Conservation (phyloP, 92 coral and sea anemone genomes). For the Palythoa grandiflora region DNA sequence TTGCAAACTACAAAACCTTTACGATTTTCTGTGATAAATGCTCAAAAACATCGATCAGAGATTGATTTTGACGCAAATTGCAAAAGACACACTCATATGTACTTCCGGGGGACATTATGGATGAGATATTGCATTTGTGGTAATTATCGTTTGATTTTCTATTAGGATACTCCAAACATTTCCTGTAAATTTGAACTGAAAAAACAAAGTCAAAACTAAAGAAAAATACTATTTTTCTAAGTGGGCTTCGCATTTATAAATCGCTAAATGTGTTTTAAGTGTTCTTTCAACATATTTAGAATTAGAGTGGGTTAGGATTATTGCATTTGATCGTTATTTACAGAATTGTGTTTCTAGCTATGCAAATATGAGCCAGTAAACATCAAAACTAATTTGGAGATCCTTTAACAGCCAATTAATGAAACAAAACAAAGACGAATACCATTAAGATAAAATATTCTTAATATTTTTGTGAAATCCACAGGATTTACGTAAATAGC, state of each 20-base stretch:
- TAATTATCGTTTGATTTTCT: background rate
- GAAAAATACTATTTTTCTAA: background rate
- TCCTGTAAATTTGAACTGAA: background rate
- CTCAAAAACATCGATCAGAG: background rate
- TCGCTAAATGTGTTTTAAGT: background rate
- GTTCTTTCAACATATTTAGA: background rate
- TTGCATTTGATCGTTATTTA: conserved; percentile 2
- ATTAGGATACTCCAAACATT: background rate
- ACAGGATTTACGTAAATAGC: conserved; percentile 9
- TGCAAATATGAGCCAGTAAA: background rate
- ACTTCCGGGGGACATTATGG: background rate
- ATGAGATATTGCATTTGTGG: background rate
- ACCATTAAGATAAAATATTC: background rate
- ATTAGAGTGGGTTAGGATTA: background rate
- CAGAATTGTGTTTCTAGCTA: conserved; percentile 3
- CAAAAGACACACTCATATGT: background rate
- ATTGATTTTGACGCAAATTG: background rate
- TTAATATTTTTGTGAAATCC: conserved; percentile 1
- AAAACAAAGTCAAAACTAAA: background rate
- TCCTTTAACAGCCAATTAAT: conserved; percentile 1
- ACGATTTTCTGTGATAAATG: background rate
- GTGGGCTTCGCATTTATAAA: background rate
- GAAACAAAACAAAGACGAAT: conserved; percentile 1
- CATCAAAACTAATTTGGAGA: conserved; percentile 10
- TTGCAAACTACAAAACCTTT: background rate